Evolutionary conservation across 2,888 invertebrate species (phyloP).

Genomic region (Linnaemya tessellans): DNA sequence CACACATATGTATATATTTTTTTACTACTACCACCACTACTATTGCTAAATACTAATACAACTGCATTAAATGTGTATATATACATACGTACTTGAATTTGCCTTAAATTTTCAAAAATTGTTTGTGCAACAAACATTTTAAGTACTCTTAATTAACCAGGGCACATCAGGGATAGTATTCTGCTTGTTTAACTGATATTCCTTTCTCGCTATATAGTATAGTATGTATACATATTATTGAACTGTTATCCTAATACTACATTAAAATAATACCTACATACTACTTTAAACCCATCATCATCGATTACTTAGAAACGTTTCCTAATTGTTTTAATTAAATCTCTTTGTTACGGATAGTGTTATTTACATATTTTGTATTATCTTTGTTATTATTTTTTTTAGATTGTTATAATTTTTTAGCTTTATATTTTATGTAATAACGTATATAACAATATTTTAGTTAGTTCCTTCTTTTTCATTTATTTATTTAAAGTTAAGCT

Average conservation of each 20-base stretch:
- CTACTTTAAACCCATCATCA: not conserved
- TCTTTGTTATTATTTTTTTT: not conserved
- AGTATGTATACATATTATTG: not conserved
- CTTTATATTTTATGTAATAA: not conserved
- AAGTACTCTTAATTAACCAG: not conserved
- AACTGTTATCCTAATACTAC: not conserved
- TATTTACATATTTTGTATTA: not conserved
- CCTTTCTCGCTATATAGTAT: not conserved
- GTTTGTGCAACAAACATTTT: not conserved
- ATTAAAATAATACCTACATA: not conserved
- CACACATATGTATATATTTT: slow-evolving; percentile 34
- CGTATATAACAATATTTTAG: not conserved
- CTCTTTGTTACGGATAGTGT: not conserved
- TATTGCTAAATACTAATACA: slow-evolving; percentile 40
- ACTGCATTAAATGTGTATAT: slow-evolving; percentile 10
- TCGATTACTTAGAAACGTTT: not conserved
- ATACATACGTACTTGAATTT: not conserved
- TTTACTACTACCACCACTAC: slow-evolving; percentile 42
- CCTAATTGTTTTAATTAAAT: not conserved
- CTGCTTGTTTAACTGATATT: not conserved
- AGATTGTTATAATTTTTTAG: slow-evolving; percentile 2
- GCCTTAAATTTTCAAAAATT: slow-evolving; percentile 14
- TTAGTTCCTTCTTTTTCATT: not conserved
- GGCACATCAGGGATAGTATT: slow-evolving; percentile 6
- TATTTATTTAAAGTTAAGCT: not conserved